Evolutionary conservation across 2,888 invertebrate species (phyloP).

Genomic region (Atherix ibis): DNA sequence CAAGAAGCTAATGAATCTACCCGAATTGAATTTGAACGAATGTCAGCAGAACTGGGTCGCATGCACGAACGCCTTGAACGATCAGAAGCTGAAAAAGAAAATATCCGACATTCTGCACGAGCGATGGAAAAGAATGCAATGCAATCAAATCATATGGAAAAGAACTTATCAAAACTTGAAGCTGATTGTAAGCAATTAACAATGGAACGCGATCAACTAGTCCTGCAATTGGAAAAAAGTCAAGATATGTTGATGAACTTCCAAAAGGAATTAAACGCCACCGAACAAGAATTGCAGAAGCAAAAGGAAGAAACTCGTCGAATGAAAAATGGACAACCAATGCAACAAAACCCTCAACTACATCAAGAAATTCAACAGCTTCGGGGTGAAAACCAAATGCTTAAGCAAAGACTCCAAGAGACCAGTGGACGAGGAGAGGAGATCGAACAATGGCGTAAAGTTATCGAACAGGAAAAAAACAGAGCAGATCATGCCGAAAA

Average conservation of each 20-base stretch:
- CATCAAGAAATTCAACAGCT: conserved; percentile 59
- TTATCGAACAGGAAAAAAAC: conserved; percentile 60
- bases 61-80: conserved; percentile 68
- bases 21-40: conserved; percentile 70
- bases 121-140: conserved; percentile 64
- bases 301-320: conserved; percentile 52
- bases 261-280: conserved; percentile 75
- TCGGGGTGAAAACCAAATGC: conserved; percentile 41
- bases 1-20: conserved; percentile 70
- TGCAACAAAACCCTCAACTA: conserved; percentile 53
- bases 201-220: conserved; percentile 68
- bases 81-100: conserved; percentile 60
- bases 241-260: conserved; percentile 87
- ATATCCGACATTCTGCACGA: conserved; percentile 56
- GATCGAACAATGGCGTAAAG: conserved; percentile 66
- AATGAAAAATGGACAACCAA: conserved; percentile 27
- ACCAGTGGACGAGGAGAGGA: conserved; percentile 48
- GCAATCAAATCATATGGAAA: conserved; percentile 67
- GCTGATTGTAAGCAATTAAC: conserved; percentile 72
- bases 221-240: conserved; percentile 78
- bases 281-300: conserved; percentile 66
- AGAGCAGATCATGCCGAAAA: conserved; percentile 66
- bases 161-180: conserved; percentile 71
- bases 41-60: conserved; percentile 64
- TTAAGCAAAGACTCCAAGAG: conserved; percentile 57